A percentile compares a stretch with the other conserved stretches of the same genome.
phyloP scores from a whole-genome alignment of 2,113 vertebrate genomes.

The Epinephelus fuscoguttatus region DNA sequence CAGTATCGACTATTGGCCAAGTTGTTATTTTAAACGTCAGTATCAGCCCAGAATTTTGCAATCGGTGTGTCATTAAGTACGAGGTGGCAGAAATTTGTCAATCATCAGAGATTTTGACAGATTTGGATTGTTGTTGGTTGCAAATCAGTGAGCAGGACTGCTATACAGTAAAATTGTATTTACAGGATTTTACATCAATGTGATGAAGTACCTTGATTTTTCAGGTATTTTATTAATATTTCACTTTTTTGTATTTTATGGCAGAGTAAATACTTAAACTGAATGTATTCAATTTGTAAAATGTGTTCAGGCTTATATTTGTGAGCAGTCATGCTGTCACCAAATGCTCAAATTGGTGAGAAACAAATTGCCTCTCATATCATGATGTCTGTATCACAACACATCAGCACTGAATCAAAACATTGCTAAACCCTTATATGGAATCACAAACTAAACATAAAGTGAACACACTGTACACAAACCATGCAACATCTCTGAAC shows the following conservation, averaged over 20 bases:
- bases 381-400: background rate
- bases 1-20: no score
- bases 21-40: no score
- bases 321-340: background rate
- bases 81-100: background rate
- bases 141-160: background rate
- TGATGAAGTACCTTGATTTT: background rate
- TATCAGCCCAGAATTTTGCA: no score
- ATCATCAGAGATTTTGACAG: background rate
- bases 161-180: background rate
- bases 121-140: background rate
- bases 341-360: background rate
- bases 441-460: conserved; percentile 41
- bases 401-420: background rate
- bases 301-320: background rate
- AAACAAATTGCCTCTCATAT: background rate
- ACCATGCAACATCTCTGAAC: conserved; percentile 31
- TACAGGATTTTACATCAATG: background rate
- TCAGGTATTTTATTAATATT: background rate
- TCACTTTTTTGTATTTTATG: background rate
- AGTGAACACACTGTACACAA: conserved; percentile 31
- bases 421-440: background rate
- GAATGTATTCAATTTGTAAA: background rate
- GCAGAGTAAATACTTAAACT: background rate
- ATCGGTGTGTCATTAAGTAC: no score